phyloP scores from a whole-genome alignment of 2,797 vertebrate species.

The Darevskia nairensis region DNA sequence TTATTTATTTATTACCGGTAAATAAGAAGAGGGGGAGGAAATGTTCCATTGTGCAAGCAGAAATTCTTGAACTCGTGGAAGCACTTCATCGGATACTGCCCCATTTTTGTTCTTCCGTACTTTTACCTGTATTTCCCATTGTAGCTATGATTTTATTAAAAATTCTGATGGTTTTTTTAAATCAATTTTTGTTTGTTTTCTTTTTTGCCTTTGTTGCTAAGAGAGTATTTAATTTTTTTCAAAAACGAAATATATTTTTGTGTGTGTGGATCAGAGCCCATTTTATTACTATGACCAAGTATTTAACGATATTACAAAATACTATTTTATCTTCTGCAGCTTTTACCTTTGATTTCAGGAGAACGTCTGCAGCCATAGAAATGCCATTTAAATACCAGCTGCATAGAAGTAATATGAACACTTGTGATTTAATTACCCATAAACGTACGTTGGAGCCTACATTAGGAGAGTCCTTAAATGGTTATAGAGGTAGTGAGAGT shows the following conservation, averaged over 20 bases:
- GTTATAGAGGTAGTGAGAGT: slow-evolving; percentile 69
- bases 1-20: too few relatives aligned
- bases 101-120: background rate
- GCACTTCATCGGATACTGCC: too few relatives aligned
- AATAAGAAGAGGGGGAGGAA: too few relatives aligned
- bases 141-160: background rate
- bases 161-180: background rate
- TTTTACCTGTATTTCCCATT: background rate
- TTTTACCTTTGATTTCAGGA: slow-evolving; percentile 51
- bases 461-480: slow-evolving; percentile 65
- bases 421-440: slow-evolving; percentile 64
- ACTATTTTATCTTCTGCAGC: background rate
- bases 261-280: background rate
- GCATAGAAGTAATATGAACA: slow-evolving; percentile 28
- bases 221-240: too few relatives aligned
- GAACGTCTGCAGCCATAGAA: slow-evolving; percentile 53
- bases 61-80: too few relatives aligned
- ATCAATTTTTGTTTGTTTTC: background rate
- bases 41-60: too few relatives aligned
- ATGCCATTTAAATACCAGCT: slow-evolving; percentile 49
- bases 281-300: background rate
- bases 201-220: background rate
- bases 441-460: slow-evolving; percentile 57
- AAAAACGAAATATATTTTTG: background rate
- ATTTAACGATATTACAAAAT: background rate